Conservation (phyloP, 2,888 invertebrate genomes). For the Drosophila helvetica region DNA sequence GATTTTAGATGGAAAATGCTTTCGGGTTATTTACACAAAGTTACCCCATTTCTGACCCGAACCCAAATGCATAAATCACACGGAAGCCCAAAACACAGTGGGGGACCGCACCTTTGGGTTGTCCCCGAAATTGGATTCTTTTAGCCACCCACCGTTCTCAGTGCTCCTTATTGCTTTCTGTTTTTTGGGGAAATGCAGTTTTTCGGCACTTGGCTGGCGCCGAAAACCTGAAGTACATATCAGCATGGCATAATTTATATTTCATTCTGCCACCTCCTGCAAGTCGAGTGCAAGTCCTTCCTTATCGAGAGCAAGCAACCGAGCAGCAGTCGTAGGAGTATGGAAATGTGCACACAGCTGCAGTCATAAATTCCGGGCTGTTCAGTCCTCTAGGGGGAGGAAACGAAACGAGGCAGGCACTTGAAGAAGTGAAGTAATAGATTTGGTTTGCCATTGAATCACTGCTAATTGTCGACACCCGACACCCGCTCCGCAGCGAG, state of each 20-base stretch:
- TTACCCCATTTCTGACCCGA: conserved; percentile 49
- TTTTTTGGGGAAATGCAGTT: conserved; percentile 54
- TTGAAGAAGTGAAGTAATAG: conserved; percentile 12
- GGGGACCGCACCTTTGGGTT: conserved; percentile 39
- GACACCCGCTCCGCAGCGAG: conserved; percentile 19
- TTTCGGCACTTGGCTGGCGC: conserved; percentile 48
- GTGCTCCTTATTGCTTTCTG: conserved; percentile 4
- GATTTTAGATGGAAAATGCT: conserved; percentile 58
- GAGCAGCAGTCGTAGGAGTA: conserved; percentile 38
- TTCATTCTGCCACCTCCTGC: conserved; percentile 7
- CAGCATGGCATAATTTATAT: conserved; percentile 63
- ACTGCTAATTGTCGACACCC: conserved; percentile 50
- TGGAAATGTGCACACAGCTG: conserved; percentile 53
- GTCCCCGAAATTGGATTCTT: conserved; percentile 51
- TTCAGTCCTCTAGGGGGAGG: too few species aligned
- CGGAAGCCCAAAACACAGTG: conserved; percentile 47
- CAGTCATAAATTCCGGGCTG: conserved; percentile 56
- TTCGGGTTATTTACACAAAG: conserved; percentile 60
- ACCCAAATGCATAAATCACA: conserved; percentile 74
- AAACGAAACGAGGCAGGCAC: conserved; percentile 11
- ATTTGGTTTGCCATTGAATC: conserved; percentile 38
- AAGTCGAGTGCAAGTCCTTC: conserved; percentile 10
- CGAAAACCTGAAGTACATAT: conserved; percentile 54
- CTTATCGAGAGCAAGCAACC: conserved; percentile 45
- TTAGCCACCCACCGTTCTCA: conserved; percentile 54